Evolutionary conservation across 1,140 invertebrate genomes (phyloP).

Genomic region (Coenobita brevimanus): DNA sequence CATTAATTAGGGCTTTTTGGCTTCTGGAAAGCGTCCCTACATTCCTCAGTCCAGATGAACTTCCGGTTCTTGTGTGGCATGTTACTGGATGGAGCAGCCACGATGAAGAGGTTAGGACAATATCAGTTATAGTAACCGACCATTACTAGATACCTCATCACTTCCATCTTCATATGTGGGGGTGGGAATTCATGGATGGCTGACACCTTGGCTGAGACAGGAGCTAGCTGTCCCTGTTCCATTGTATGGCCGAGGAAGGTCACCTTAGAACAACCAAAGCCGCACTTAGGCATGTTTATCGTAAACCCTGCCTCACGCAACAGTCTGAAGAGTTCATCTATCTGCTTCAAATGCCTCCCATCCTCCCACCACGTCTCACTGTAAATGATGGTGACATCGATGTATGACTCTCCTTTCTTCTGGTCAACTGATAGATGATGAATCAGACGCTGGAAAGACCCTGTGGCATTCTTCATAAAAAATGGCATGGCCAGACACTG

Average conservation of each 20-base stretch:
- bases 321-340: neutral
- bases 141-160: slow-evolving; percentile 13
- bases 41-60: neutral
- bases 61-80: neutral
- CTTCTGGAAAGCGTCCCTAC: neutral
- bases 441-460: no score
- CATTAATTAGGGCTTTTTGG: no score
- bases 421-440: no score
- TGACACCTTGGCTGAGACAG: neutral
- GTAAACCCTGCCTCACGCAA: neutral
- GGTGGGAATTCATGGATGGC: neutral
- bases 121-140: slow-evolving; percentile 5
- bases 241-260: neutral
- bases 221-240: neutral
- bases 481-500: no score
- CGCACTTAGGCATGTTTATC: neutral
- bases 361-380: no score
- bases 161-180: neutral
- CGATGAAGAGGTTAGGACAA: neutral
- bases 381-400: no score
- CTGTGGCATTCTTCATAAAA: no score
- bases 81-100: neutral
- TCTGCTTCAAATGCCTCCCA: neutral
- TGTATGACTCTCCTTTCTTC: no score
- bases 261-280: neutral